Base-by-base conservation (phyloP, 1,140 invertebrate species). In the Pseudomyrmex sp. region DNA sequence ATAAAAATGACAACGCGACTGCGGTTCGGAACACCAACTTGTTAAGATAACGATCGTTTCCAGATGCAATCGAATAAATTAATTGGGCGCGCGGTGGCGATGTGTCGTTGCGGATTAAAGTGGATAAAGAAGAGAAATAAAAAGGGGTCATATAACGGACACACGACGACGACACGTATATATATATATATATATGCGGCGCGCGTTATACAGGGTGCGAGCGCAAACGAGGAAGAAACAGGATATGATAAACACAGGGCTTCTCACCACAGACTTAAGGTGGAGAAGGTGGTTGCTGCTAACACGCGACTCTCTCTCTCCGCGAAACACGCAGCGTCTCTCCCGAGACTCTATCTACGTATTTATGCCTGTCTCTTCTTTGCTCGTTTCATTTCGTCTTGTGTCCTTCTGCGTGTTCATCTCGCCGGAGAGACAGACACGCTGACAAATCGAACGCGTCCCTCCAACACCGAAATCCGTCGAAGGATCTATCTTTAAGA, bases 191-290 rank as follows among this genome's bases (percentile, higher is more conserved):
- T 18, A 58, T 46, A 26, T 15, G 23, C 46, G 44, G 58, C 12
- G 20, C 80, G 77, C 83, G 54, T 62, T 56, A 74, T 10, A 56
- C 23, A 85, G 85, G 84, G 89, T 48, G 88, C 90, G 82, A 82
- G 20, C 56, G 83, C 79, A 85, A 83, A 83, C 85, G 79, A 90
- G 90, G 89, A 91, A 91, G 92, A 93, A 93, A 93, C 83, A 89
- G 90, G 91, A 92, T 91, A 92, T 89, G 85, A 88, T 88, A 92
- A 91, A 92, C 85, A 86, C 88, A 76, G 90, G 92, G 92, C 92
- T 93, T 93, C 93, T 91, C 86, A 89, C 92, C 92, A 88, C 92
- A 93, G 93, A 93, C 92, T 93, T 93, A 90, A 89, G 90, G 88
- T 48, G 85, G 85, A 89, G 86, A 86, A 72, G 90, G 82, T 91